Base-by-base conservation (phyloP, 30 jellyfish, hydroid and myxozoan genomes). In the Aurelia aurita region DNA sequence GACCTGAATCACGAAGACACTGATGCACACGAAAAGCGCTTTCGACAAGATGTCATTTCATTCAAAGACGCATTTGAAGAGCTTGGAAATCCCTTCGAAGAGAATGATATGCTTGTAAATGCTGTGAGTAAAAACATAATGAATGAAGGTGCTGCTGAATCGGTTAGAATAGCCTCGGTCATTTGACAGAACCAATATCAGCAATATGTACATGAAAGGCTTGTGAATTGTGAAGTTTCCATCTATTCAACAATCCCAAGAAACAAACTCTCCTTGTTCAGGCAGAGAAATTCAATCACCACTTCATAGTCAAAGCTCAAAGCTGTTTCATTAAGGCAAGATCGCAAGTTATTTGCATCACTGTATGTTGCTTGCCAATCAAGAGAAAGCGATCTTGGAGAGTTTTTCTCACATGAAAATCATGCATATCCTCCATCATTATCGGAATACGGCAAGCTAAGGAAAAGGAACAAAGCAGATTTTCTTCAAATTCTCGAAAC, bases 361-460 rank as follows among this genome's bases (percentile, higher is more conserved):
- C 49, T 64, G 45, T 64, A 64, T 64, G 77, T 69, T 69, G 63
- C 81, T 27, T 69, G 81, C 81, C 60, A 69, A 63, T 69, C 81
- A 45, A 69, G 81, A 69, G 81, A 69, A 69, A 45, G 81, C 81
- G 81, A 69, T 69, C 81, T 28, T 69, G 81, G 81, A 69, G 26
- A 34, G 31, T 35, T 69, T 69, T 69, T 63, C 39, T 63, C 26
- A n/a, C n/a, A n/a, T n/a, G n/a, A n/a, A n/a, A n/a, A n/a, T n/a
- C 29, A 31, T 69, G 81, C 7, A 22, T 74, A 45, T 21, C 79
- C 87, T 47, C 87, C 84, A 75, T 75, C 87, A 58, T 57, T 75
- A 43, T 77, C 88, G 35, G 88, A 77, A 32, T 53, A 55, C 65
- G 83, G 88, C 67, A 60, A 77, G 69, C 79, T 77, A 60, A 58